Base-by-base conservation (phyloP, 1,140 invertebrate species). In the Teleogryllus occipitalis region DNA sequence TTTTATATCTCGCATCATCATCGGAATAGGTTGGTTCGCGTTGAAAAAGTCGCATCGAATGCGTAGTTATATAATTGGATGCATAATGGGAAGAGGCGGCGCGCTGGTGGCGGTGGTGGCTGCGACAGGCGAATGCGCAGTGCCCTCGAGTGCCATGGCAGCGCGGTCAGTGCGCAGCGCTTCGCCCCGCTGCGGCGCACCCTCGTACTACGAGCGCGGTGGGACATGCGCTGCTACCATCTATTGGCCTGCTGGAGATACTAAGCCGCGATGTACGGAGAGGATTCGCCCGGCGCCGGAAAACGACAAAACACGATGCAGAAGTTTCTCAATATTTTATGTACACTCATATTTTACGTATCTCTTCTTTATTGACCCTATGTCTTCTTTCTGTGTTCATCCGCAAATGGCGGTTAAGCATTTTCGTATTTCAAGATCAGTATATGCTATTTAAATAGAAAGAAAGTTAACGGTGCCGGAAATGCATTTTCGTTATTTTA, bases 21-120 rank as follows among this genome's bases (percentile, higher is more conserved):
- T 65, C 54, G 54, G 54, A 65, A 65, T 65, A 65, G 54, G 54
- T 65, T 65, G 54, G 54, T 65, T 18, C 54, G 18, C 54, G 54
- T 14, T 14, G 54, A 65, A 65, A 65, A 65, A 65, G 54, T 65
- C 18, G 54, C 54, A 14, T 65, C 54, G 54, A 65, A 65, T 65
- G 54, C 54, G 54, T 65, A 65, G 54, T 65, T 65, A 65, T 65
- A 65, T 65, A 65, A 65, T 65, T 65, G 54, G 54, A 65, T 65
- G 54, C 54, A 65, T 65, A 65, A 65, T 65, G 54, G 10, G 54
- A 65, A 65, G 54, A 14, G 54, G 54, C 54, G 54, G 54, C 54
- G 54, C 54, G 54, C 10, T 65, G 54, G 54, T 65, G 54, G 54
- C 54, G 54, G 54, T 65, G 54, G 54, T 7, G 7, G 18, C 54